These are phyloP conservation scores for Heliconius ethilla DNA, from an alignment of 2,888 invertebrate species.

Conservation along the genomic window DNA sequence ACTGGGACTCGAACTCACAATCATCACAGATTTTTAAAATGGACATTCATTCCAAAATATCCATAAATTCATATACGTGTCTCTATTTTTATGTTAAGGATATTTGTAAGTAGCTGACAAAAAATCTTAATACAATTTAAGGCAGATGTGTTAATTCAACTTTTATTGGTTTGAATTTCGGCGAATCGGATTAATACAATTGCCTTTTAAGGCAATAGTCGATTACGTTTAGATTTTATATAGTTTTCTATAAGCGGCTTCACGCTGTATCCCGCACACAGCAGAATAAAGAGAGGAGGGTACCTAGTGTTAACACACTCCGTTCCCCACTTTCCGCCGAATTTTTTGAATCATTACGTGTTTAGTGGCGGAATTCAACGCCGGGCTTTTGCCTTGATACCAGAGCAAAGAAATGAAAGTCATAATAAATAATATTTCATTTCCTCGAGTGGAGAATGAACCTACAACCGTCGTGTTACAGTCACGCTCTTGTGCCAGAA, in stretches of 20 bases:
- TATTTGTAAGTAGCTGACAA: slow-evolving; percentile 49
- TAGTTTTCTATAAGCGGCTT: background rate
- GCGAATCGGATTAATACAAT: slow-evolving; percentile 39
- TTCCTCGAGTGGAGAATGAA: too few relatives aligned
- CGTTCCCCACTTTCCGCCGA: too few relatives aligned
- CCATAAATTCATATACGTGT: slow-evolving; percentile 48
- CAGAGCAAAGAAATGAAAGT: too few relatives aligned
- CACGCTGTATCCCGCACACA: too few relatives aligned
- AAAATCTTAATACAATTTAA: slow-evolving; percentile 46
- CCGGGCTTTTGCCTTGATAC: too few relatives aligned
- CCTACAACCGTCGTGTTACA: too few relatives aligned
- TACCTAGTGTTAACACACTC: too few relatives aligned
- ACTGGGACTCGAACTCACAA: background rate
- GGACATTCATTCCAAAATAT: background rate
- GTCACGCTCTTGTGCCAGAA: too few relatives aligned
- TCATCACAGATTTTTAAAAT: background rate
- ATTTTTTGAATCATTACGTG: too few relatives aligned
- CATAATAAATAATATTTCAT: too few relatives aligned
- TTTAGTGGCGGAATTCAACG: too few relatives aligned
- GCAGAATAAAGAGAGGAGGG: too few relatives aligned
- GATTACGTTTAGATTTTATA: slow-evolving; percentile 24
- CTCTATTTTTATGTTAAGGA: slow-evolving; percentile 48
- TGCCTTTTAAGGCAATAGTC: slow-evolving; percentile 18
- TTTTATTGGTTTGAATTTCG: slow-evolving; percentile 37
- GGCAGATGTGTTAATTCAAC: slow-evolving; percentile 48